Base-by-base conservation (phyloP, 2,113 vertebrate species). In the Pseudopodoces humilis region DNA sequence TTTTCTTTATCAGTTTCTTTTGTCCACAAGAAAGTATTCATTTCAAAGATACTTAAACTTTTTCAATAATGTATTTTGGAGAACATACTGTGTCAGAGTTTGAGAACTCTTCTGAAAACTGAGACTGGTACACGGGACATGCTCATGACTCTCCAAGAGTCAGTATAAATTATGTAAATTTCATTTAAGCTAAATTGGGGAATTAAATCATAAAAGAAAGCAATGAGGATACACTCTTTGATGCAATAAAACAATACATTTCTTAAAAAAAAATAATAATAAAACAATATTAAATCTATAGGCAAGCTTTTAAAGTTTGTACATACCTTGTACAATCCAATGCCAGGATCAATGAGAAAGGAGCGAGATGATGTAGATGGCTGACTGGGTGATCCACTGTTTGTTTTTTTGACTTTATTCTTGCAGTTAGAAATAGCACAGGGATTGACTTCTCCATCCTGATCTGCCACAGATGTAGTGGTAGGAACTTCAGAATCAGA, bases 261-360 rank as follows among this genome's bases (percentile, higher is more conserved):
- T 63, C 60, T 7, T 85, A 64, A 6, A 65, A 39, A 77, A 43
- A 16, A 39, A 39, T 39, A 39, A 39, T 39, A 39, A 43, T 43
- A 70, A 88, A 82, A 39, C 12, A 39, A 39, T 39, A 39, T 35
- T 62, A 65, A 95, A 86, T 8, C 10, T 4, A 2, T 5, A 78
- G 13, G 18, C 7, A 93, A 83, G 46, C 33, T 91, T 82, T 93
- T 19, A 76, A 55, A 94, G n/a, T 24, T 15, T 52, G 72, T 27
- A 95, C 98, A 94, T 98, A 99, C 99, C 99, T 99, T 99, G 97
- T 99, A 99, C 28, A 98, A 90, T 72, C 99, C 99, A 84, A 99
- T 98, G 67, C 99, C 99, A 67, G 99, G 98, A 97, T 99, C 98
- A 88, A 98, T 97, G 50, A 99, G 98, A 93, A 98, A 97, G 3